phyloP scores from a whole-genome alignment of 2,113 vertebrate species.

The Hippocampus comes region DNA sequence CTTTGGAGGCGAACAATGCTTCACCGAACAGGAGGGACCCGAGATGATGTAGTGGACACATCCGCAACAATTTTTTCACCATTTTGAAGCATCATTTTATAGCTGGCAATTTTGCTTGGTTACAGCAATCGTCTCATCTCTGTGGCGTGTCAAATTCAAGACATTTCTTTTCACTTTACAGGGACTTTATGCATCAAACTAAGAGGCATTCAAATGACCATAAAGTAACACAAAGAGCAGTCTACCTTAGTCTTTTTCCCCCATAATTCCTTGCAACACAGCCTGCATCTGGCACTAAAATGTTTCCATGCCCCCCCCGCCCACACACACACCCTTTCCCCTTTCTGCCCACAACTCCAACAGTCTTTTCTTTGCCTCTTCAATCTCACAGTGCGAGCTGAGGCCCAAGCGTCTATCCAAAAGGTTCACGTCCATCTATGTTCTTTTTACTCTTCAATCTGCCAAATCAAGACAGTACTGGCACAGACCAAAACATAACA shows the following conservation, averaged over 20 bases:
- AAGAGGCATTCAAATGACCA: neutral
- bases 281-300: slow-evolving; percentile 27
- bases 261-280: slow-evolving; percentile 24
- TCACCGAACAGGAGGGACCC: slow-evolving; percentile 41
- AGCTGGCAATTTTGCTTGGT: neutral
- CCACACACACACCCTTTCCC: slow-evolving; percentile 18
- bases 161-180: neutral
- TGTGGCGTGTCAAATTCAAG: neutral
- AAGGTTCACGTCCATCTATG: neutral
- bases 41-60: slow-evolving; percentile 35
- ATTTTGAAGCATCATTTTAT: neutral
- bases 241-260: slow-evolving; percentile 7
- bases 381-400: slow-evolving; percentile 7
- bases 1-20: slow-evolving; percentile 56
- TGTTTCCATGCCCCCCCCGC: slow-evolving; percentile 8
- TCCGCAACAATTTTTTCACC: neutral
- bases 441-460: slow-evolving; percentile 51
- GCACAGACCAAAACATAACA: slow-evolving; percentile 53
- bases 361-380: slow-evolving; percentile 23
- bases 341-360: slow-evolving; percentile 51
- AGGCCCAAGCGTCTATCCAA: slow-evolving; percentile 4
- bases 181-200: neutral
- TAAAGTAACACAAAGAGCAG: neutral
- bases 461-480: slow-evolving; percentile 43
- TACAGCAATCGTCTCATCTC: neutral